phyloP scores from a whole-genome alignment of 2,888 invertebrate genomes.

The Plemyria rubiginata region DNA sequence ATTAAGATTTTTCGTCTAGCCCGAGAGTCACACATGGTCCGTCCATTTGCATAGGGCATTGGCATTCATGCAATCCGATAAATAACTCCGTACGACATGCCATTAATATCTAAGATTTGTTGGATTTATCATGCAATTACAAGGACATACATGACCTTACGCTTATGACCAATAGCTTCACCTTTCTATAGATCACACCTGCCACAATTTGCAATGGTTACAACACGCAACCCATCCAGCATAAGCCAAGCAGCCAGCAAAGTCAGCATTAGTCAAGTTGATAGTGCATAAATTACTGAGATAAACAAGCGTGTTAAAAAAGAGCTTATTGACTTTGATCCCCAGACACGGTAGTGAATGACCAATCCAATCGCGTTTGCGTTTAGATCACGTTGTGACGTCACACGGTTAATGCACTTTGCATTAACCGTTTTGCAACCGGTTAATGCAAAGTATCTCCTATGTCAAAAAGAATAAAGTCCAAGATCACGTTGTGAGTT shows the following conservation, averaged over 20 bases:
- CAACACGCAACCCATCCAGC: conserved; percentile 29
- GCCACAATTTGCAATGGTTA: conserved; percentile 33
- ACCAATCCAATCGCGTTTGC: too few species aligned
- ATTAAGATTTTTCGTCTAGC: not conserved
- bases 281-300: not conserved
- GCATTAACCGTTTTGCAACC: too few species aligned
- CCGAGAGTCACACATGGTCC: conserved; percentile 5
- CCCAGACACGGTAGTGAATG: too few species aligned
- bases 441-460: too few species aligned
- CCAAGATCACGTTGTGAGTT: too few species aligned
- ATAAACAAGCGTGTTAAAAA: not conserved
- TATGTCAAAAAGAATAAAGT: too few species aligned
- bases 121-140: conserved; percentile 38
- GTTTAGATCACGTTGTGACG: too few species aligned
- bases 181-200: conserved; percentile 37
- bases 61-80: conserved; percentile 24
- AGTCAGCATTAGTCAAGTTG: conserved; percentile 34
- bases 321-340: too few species aligned
- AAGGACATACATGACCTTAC: conserved; percentile 33
- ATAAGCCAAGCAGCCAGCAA: too few species aligned
- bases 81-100: conserved; percentile 26
- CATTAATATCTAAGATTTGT: conserved; percentile 31
- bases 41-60: conserved; percentile 13
- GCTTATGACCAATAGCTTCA: conserved; percentile 36
- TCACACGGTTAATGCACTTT: too few species aligned